phyloP scores from a whole-genome alignment of 1,140 invertebrate species.

The Asobara japonica region DNA sequence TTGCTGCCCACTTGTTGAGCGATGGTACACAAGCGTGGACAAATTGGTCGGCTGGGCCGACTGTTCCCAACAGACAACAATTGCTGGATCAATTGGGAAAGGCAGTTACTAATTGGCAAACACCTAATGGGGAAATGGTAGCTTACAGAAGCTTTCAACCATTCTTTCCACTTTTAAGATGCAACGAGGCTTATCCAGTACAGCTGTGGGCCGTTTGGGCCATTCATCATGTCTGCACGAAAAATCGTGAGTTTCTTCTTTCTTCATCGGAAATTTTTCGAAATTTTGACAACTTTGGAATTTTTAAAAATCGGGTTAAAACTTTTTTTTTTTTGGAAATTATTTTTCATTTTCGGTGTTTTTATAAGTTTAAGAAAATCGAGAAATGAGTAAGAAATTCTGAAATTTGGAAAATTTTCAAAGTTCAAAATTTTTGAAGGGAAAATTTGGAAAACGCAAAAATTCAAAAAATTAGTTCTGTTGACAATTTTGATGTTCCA shows the following conservation, averaged over 20 bases:
- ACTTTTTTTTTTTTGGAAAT: no score
- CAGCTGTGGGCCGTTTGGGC: slow-evolving; percentile 88
- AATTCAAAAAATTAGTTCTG: no score
- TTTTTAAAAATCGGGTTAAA: no score
- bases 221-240: slow-evolving; percentile 84
- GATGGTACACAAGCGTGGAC: slow-evolving; percentile 70
- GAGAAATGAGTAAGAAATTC: no score
- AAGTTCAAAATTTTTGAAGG: no score
- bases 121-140: slow-evolving; percentile 83
- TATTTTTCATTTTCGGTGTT: no score
- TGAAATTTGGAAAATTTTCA: no score
- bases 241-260: slow-evolving; percentile 83
- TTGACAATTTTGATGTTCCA: no score
- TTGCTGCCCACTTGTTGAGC: slow-evolving; percentile 80
- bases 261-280: slow-evolving; percentile 39
- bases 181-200: slow-evolving; percentile 73
- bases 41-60: slow-evolving; percentile 35
- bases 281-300: no score
- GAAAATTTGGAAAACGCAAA: no score
- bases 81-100: slow-evolving; percentile 70
- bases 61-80: slow-evolving; percentile 60
- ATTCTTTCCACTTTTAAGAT: slow-evolving; percentile 76
- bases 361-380: no score
- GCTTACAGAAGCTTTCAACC: slow-evolving; percentile 85
- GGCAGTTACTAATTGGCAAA: slow-evolving; percentile 76